phyloP scores from a whole-genome alignment of 1,140 invertebrate species.

The Centruroides sculpturatus region DNA sequence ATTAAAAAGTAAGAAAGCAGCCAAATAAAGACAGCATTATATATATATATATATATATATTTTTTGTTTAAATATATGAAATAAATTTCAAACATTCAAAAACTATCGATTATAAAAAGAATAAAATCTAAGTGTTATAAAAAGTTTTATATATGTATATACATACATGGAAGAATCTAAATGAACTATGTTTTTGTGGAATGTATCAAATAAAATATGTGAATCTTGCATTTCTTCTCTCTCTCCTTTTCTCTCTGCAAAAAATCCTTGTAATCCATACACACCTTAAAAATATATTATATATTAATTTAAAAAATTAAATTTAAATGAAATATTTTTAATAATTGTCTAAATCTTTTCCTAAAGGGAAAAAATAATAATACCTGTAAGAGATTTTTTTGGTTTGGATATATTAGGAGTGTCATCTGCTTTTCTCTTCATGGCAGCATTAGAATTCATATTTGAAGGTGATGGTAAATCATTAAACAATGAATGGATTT shows the following conservation, averaged over 20 bases:
- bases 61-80: too few relatives aligned
- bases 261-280: constrained; percentile 13
- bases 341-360: background rate
- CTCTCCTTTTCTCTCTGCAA: constrained; percentile 32
- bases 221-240: constrained; percentile 38
- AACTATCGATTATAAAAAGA: too few relatives aligned
- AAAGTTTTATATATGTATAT: background rate
- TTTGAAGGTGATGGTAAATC: too few relatives aligned
- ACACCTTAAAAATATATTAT: background rate
- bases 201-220: constrained; percentile 27
- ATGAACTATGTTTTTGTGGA: constrained; percentile 18
- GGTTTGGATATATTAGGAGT: background rate
- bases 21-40: too few relatives aligned
- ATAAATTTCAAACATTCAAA: too few relatives aligned
- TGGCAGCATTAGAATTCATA: background rate
- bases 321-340: background rate
- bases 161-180: constrained; percentile 27
- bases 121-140: too few relatives aligned
- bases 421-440: background rate
- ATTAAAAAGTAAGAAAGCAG: too few relatives aligned
- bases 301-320: background rate
- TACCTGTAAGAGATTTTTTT: background rate
- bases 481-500: too few relatives aligned
- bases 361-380: background rate
- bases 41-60: too few relatives aligned